These are phyloP conservation scores for Oceanites oceanicus DNA, from an alignment of 2,113 vertebrate genomes.

Conservation along the genomic window DNA sequence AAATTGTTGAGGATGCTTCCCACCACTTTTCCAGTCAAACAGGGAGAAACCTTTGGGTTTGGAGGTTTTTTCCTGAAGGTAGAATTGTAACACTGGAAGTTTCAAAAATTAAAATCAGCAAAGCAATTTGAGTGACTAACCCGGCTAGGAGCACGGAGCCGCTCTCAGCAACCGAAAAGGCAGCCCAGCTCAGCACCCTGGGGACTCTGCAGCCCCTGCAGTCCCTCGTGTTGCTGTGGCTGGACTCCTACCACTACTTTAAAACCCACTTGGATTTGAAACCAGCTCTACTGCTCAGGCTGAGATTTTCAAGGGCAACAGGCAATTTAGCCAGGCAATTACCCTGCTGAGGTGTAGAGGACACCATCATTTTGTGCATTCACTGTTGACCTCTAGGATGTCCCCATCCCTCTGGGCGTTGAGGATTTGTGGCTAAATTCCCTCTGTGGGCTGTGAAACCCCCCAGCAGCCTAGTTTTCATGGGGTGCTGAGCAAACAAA, in stretches of 20 bases:
- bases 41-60: neutral
- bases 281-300: neutral
- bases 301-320: neutral
- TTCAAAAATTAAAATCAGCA: neutral
- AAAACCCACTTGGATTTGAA: neutral
- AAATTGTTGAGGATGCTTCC: neutral
- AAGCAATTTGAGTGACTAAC: neutral
- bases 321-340: neutral
- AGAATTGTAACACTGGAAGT: neutral
- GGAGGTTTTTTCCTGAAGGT: neutral
- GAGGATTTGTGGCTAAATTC: neutral
- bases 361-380: neutral
- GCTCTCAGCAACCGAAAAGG: rapidly evolving
- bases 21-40: neutral
- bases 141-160: rapidly evolving
- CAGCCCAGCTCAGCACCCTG: rapidly evolving
- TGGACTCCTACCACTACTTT: neutral
- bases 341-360: neutral
- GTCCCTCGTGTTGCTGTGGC: rapidly evolving
- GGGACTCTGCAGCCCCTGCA: neutral
- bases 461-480: neutral
- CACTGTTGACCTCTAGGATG: neutral
- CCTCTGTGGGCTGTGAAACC: neutral
- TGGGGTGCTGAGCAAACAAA: neutral
- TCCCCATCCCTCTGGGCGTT: neutral